phyloP scores from a whole-genome alignment of 2,888 invertebrate genomes.

The Tipula vernalis region DNA sequence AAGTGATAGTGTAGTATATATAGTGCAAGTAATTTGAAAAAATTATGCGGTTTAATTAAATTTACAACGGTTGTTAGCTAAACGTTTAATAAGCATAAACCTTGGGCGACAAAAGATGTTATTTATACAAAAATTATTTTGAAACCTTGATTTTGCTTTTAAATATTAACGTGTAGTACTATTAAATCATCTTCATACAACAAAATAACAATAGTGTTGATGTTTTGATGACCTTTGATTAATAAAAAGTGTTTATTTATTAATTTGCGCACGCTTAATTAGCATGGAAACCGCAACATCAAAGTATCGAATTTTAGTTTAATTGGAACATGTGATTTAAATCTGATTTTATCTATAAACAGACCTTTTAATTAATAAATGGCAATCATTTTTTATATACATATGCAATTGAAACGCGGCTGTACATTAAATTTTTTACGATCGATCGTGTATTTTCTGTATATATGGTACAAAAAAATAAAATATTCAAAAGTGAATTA shows the following conservation, averaged over 20 bases:
- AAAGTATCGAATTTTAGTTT: background rate
- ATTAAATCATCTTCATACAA: background rate
- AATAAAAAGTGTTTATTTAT: background rate
- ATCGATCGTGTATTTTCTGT: background rate
- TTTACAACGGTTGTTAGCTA: background rate
- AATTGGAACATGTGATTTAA: background rate
- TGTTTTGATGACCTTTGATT: background rate
- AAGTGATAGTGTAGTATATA: background rate
- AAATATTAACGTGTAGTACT: background rate
- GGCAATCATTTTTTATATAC: background rate
- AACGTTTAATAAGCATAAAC: background rate
- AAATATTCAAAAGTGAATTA: background rate
- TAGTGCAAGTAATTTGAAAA: background rate
- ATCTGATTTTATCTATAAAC: background rate
- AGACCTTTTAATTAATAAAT: background rate
- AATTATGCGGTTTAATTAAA: background rate
- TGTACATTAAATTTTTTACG: background rate
- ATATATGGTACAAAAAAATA: background rate
- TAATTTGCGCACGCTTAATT: background rate
- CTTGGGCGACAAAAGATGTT: background rate
- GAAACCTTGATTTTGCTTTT: background rate
- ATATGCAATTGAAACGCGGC: background rate
- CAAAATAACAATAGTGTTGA: background rate
- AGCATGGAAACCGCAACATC: background rate
- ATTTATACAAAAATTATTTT: background rate